Base-by-base conservation (phyloP, 92 coral and sea anemone genomes). In the Actinostola sp. region DNA sequence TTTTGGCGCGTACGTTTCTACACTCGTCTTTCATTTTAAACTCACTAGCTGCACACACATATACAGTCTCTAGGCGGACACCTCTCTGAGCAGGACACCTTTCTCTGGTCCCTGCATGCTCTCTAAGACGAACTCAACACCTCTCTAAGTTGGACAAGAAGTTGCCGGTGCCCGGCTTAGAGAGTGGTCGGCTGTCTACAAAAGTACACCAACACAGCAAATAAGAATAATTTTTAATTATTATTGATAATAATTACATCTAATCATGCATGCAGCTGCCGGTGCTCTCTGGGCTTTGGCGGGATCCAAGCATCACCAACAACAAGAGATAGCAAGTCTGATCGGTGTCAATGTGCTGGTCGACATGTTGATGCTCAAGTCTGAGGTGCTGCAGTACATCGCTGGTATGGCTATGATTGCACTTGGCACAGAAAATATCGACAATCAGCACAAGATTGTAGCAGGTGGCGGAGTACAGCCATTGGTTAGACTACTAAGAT, bases 351-450 rank as follows among this genome's bases (percentile, higher is more conserved):
- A 92, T 65, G 89, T 92, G 17, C 86, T 94, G 34, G 95, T 94
- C 1, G 98, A 94, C 48, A 94, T 94, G 98, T 66, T 94, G 42
- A 94, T 94, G 98, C 61, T 87, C 11, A 94, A 89, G 68, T 94
- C 98, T 38, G 98, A 91, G 67, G 90, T 80, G 31, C 82, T 94
- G 20, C 98, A 94, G 84, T 94, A 72, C 65, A 91, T 92, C 50
- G 89, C 97, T 25, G 97, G 98, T 38, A 91, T 83, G 95, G 98
- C 98, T 8, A 88, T 94, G 69, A 88, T 94, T 67, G 97, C 98
- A 33, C 69, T 94, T 48, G 88, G 91, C 8, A 88, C 89, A 26
- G 98, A 91, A 63, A 94, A 94, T 76, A 82, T 94, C 55, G 95
- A 86, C 17, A 91, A 92, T 51, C 98, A 94, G 82, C 80, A 92